Percentiles rank a stretch among this genome's conserved stretches.
Evolutionary conservation across 2,888 invertebrate genomes (phyloP).

Genomic region (Eurois occulta): DNA sequence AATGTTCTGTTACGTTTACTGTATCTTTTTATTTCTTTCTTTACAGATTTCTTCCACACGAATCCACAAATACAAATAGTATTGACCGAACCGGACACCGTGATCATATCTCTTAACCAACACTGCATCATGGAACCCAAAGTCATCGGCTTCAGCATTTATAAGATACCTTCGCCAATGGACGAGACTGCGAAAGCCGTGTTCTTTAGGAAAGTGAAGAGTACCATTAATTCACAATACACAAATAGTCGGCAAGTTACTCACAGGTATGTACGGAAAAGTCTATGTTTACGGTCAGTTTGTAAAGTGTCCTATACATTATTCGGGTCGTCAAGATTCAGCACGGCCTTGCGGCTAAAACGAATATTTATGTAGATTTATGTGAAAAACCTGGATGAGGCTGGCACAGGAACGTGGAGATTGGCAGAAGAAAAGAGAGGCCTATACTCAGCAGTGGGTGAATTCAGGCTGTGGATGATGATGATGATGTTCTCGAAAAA

Average conservation of each 20-base stretch:
- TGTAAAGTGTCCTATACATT: not conserved
- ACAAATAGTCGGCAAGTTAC: conserved; percentile 97
- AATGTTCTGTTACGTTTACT: not conserved
- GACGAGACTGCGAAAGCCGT: conserved; percentile 94
- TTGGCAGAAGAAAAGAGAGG: too few species aligned
- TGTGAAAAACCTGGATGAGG: too few species aligned
- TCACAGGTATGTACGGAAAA: conserved; percentile 75
- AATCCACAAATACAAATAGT: conserved; percentile 97
- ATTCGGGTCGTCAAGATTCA: not conserved
- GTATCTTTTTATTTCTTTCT: not conserved
- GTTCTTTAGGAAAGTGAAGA: conserved; percentile 96
- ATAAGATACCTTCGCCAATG: conserved; percentile 92
- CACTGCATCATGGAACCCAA: conserved; percentile 98
- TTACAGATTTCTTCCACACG: conserved; percentile 96
- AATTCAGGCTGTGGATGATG: too few species aligned
- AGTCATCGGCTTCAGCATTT: conserved; percentile 97
- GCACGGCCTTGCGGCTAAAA: not conserved
- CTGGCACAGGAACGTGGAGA: too few species aligned
- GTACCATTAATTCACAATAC: conserved; percentile 96
- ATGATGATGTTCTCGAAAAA: not conserved
- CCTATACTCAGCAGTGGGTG: too few species aligned
- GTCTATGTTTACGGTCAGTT: not conserved
- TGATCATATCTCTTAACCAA: conserved; percentile 96
- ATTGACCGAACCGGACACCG: conserved; percentile 91
- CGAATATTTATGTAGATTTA: not conserved